A percentile compares a stretch with the other conserved stretches of the same genome.
These are phyloP conservation scores for Reinhardtius hippoglossoides DNA, from an alignment of 2,113 vertebrate genomes.

Conservation along the genomic window DNA sequence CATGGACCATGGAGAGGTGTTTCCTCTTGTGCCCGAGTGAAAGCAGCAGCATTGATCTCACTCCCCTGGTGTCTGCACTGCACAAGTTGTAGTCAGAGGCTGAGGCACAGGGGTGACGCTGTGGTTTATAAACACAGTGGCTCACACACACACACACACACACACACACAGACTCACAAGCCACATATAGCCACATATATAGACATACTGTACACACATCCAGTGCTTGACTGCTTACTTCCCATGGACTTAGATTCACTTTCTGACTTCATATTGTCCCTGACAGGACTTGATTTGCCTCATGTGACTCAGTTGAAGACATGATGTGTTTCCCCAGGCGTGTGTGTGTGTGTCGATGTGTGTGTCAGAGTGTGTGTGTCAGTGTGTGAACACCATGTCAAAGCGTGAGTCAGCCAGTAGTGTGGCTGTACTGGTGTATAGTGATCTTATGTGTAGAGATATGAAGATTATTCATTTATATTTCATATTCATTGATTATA, in stretches of 20 bases:
- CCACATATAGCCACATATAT: too few relatives aligned
- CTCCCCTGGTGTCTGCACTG: neutral
- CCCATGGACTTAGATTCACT: constrained; percentile 1
- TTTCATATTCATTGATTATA: too few relatives aligned
- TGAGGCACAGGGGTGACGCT: neutral
- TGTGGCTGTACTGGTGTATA: too few relatives aligned
- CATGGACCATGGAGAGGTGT: constrained; percentile 34
- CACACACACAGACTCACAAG: neutral
- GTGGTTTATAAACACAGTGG: constrained; percentile 4
- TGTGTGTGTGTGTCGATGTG: constrained; percentile 9
- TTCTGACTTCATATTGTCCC: constrained; percentile 27
- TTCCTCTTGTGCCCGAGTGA: constrained; percentile 23
- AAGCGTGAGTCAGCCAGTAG: too few relatives aligned
- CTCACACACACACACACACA: neutral
- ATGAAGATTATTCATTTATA: too few relatives aligned
- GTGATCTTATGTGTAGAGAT: too few relatives aligned
- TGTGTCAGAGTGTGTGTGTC: neutral
- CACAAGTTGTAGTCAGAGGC: neutral
- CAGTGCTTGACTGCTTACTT: too few relatives aligned
- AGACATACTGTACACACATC: neutral
- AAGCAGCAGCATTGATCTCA: constrained; percentile 39
- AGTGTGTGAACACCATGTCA: neutral
- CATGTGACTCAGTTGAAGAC: constrained; percentile 44
- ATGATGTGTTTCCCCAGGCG: constrained; percentile 40
- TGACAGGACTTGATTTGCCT: constrained; percentile 39